Base-by-base conservation (phyloP, 2,888 invertebrate species). In the Atherix ibis region DNA sequence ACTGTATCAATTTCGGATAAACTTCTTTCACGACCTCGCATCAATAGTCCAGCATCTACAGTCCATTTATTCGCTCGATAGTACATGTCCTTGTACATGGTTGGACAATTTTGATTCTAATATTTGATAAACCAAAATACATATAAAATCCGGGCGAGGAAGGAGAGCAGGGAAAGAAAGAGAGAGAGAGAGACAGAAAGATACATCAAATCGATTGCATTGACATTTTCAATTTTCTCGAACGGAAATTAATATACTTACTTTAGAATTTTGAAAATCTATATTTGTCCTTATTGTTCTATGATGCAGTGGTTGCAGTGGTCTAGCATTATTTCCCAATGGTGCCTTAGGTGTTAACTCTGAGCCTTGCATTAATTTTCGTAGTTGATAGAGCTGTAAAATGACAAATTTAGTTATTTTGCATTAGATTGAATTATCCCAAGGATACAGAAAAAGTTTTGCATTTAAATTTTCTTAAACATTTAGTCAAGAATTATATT, bases 281-380 rank as follows among this genome's bases (percentile, higher is more conserved):
- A 97, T 95, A 63, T 97, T 97, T 48, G 95, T 95, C 53, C 95
- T 73, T 54, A 95, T 79, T 37, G 92, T 87, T 55, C 95, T 74
- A 57, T 91, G 85, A 62, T 95, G 84, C 35, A 94, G 70, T 18
- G 79, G 78, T 65, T 91, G 89, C 35, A 85, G 71, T n/a, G 95
- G 94, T 44, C 95, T 71, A 43, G 85, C 87, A 65, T 95, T 94
- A 70, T 89, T 89, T 41, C 87, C 89, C 58, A 95, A 69, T 14
- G 88, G 87, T 18, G 88, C 88, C 62, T 89, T 89, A 16, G 88
- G 88, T 32, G 78, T 76, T 52, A 71, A 70, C 56, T 76, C 74
- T 17, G 87, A 79, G 34, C 91, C 91, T 62, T 89, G 89, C 82
- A 84, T 85, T 61, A 89, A 66, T 55, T 78, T 78, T 46, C 88